Base-by-base conservation (phyloP, 1,140 invertebrate genomes). In the Araneus ventricosus region DNA sequence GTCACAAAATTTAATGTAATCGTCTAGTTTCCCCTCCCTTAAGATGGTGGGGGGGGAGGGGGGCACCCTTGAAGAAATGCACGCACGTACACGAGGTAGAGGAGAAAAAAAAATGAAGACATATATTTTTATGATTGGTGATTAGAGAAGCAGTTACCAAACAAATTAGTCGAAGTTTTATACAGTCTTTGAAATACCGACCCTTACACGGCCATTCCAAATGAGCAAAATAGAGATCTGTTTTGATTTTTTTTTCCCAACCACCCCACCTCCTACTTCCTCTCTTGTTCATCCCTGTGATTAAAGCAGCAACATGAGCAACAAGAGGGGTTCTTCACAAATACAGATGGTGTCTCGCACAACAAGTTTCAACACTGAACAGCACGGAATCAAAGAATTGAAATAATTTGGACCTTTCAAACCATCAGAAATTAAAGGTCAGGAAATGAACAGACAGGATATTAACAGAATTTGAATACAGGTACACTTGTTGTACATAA, bases 141-240 rank as follows among this genome's bases (percentile, higher is more conserved):
- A 59, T 89, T 89, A 89, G 41, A 79, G 20, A 34, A 79, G 41
- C 67, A 79, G 88, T 89, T 89, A 79, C 63, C 63, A 89, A 75
- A 67, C 14, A 89, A 89, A 89, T 89, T 89, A 89, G 45, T 52
- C 41, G 37, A n/a, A 67, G 67, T 89, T 41, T 89, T 89, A 89
- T 75, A 79, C 70, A 34, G 17, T 20, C 45, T n/a, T 41, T 70
- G 45, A 80, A 57, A 89, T 67, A n/a, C 88, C 45, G 57, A 61
- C 22, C 24, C 84, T 37, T 52, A 20, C 39, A 24, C 63, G 41
- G 63, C 61, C 22, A 70, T 88, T 88, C 70, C n/a, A n/a, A n/a
- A n/a, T n/a, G n/a, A n/a, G n/a, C 20, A 37, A 67, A 88, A 27
- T 8, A 82, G 27, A 82, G 41, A 82, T 52, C 37, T 14, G n/a